Evolutionary conservation across 2,888 invertebrate genomes (phyloP), one percentile per base, ranked within the genome.

Genomic region (Ectemnius cavifrons): DNA sequence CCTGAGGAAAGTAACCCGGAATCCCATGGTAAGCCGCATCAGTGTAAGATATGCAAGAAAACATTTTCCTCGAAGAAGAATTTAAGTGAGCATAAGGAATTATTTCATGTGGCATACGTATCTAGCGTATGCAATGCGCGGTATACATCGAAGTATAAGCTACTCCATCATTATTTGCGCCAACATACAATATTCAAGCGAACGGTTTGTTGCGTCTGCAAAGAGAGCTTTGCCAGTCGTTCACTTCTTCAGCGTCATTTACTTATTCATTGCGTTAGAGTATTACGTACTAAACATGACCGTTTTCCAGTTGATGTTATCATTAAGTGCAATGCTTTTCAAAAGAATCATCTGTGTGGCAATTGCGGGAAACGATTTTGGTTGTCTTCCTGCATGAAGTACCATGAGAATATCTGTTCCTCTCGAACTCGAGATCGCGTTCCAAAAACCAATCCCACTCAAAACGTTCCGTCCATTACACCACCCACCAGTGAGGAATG

Each of bases 191-290:
- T 58, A 6, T 16, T 60, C 8, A 67, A 58, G n/a, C 18, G 52
- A n/a, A 63, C 63, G 0, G 28, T 73, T 46, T 85, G 85, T 62
- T 84, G 82, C n/a, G 65, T 85, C 20, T 85, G 85, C 63, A n/a
- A 66, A 4, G 56, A 57, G 14, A 58, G 20, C 8, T 76, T 73
- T 4, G 1, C 16, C 0, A 61, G 59, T n/a, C 27, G 18, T 0
- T 5, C 18, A 18, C 23, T 14, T 4, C 49, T 82, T 23, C 77
- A 65, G n/a, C 71, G 18, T 20, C 85, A 85, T 46, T 49, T 85
- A 63, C 4, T 20, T 0, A 2, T 77, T 13, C 85, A 85, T 57
- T 84, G 82, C 49, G 45, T 84, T 5, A 78, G 74, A 20, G 68
- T 74, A 8, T n/a, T 71, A 4, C 59, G 58, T 28, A 77, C 63